These are phyloP conservation scores for Cranoglanis bouderius DNA, from an alignment of 2,113 vertebrate genomes.

Conservation along the genomic window DNA sequence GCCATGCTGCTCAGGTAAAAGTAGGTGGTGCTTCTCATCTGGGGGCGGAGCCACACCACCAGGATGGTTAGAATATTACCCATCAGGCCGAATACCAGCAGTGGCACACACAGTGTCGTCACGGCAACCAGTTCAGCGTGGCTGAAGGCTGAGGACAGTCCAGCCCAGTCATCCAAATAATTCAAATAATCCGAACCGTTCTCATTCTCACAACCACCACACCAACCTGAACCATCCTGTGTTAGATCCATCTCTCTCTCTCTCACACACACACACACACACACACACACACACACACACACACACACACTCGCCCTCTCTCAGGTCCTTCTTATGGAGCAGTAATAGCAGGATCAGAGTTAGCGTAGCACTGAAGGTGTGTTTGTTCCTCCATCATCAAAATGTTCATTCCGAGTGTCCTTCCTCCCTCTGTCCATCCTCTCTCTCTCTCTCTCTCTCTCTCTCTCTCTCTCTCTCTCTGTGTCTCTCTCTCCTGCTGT, in stretches of 20 bases:
- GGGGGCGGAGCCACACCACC: constrained; percentile 74
- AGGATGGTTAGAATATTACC: constrained; percentile 77
- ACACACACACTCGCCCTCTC: constrained; percentile 7
- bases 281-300: not conserved
- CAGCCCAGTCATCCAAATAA: not conserved
- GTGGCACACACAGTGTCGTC: constrained; percentile 69
- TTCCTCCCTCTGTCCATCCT: not conserved
- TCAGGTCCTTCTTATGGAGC: not conserved
- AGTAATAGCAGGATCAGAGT: not conserved
- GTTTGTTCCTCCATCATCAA: constrained; percentile 20
- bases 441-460: not conserved
- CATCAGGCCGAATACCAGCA: constrained; percentile 72
- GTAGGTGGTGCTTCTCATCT: constrained; percentile 78
- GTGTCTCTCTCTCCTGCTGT: constrained; percentile 15
- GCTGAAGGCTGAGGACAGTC: constrained; percentile 37
- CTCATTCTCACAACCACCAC: constrained; percentile 34
- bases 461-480: not conserved
- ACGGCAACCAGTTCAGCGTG: constrained; percentile 60
- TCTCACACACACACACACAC: not conserved
- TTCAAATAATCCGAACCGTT: not conserved
- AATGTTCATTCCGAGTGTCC: not conserved
- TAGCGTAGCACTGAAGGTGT: not conserved
- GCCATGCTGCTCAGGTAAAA: constrained; percentile 82
- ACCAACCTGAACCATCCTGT: constrained; percentile 32
- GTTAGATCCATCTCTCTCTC: not conserved